A percentile compares a stretch with the other conserved stretches of the same genome.
phyloP scores from a whole-genome alignment of 2,888 invertebrate genomes.

The Trilocha varians region DNA sequence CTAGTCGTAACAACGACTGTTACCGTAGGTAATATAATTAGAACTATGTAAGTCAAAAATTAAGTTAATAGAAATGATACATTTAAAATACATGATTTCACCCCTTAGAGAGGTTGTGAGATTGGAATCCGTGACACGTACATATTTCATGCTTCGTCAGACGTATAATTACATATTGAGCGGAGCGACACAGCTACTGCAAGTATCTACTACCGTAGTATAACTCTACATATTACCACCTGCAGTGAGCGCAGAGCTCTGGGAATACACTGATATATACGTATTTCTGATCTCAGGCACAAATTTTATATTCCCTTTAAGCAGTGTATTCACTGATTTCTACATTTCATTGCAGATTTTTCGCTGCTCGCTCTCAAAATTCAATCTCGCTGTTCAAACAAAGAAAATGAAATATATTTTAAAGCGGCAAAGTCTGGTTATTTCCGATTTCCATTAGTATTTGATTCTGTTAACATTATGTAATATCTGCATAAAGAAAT shows the following conservation, averaged over 20 bases:
- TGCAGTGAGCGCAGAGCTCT: slow-evolving; percentile 51
- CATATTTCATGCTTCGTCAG: background rate
- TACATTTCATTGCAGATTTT: slow-evolving; percentile 7
- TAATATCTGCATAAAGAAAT: background rate
- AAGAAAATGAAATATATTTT: slow-evolving; percentile 38
- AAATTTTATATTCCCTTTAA: slow-evolving; percentile 41
- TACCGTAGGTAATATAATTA: no score
- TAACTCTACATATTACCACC: slow-evolving; percentile 15
- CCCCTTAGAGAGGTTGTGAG: no score
- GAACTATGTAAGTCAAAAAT: no score
- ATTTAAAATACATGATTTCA: no score
- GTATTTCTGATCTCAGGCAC: slow-evolving; percentile 46
- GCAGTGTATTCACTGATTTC: background rate
- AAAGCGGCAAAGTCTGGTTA: background rate
- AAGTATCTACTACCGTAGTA: background rate
- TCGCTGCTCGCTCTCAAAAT: slow-evolving; percentile 45
- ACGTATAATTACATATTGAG: background rate
- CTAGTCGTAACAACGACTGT: no score
- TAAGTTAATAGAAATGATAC: no score
- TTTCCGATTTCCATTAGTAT: background rate
- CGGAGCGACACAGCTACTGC: background rate
- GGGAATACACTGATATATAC: slow-evolving; percentile 51
- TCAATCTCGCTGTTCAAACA: slow-evolving; percentile 57
- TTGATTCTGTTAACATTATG: background rate
- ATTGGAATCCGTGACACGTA: background rate